Evolutionary conservation across 1,140 invertebrate species (phyloP), one percentile per base, ranked within the genome.

Genomic region (Eubasilissa regina): DNA sequence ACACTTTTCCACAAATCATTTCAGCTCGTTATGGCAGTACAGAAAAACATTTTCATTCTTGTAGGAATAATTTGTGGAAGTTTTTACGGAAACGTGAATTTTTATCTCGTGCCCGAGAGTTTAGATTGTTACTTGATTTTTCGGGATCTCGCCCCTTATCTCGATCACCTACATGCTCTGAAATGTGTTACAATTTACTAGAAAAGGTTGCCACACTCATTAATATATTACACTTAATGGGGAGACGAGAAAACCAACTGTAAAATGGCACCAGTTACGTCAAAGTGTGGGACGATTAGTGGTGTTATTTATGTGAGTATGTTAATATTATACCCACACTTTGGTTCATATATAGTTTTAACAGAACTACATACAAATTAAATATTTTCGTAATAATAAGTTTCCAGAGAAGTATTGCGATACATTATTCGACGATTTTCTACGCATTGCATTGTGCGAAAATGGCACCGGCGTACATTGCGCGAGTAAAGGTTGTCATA

Each of bases 151-250:
- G 51, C 55, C 77, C 77, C 66, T 80, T 82, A 82, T 82, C 81
- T 77, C 74, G 81, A 82, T 82, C 81, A 82, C 81, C 81, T 82
- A 82, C 81, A 82, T 82, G 81, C 75, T 82, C 78, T 82, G 79
- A 80, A 82, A 82, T 82, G 77, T 82, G 81, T 80, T 78, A 82
- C 81, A 82, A 82, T 82, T 82, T 82, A 82, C 81, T 82, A 75
- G 81, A 78, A 82, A 82, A 82, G 81, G 81, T 82, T 82, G 81
- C 81, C 81, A 82, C 81, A 80, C 73, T 78, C 81, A 74, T 74
- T 74, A 74, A 74, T 74, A 74, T 74, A 74, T 74, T 74, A 56
- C 53, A 55, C 53, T 77, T 81, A 81, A 81, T 78, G 78, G 66
- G 77, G 80, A 76, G 58, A 72, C 60, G 51, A 79, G 73, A 60